These are phyloP conservation scores for Eospalax fontanierii DNA, from an alignment of 2,797 vertebrate genomes.

Conservation along the genomic window DNA sequence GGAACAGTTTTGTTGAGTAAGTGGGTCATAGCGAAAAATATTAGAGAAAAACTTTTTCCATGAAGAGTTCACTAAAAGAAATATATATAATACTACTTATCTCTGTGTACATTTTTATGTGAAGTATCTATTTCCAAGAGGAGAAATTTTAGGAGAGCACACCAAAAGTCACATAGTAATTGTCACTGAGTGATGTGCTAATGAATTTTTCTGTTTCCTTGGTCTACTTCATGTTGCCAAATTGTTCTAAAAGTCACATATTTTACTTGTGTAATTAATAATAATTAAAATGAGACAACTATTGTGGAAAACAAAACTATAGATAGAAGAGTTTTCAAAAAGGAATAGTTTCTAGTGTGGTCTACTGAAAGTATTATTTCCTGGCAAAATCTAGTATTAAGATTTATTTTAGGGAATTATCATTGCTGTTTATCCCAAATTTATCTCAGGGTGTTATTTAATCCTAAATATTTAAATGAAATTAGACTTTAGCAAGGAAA, in stretches of 20 bases:
- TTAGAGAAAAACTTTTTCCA: slow-evolving; percentile 41
- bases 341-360: slow-evolving; percentile 10
- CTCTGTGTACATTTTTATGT: background rate
- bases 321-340: slow-evolving; percentile 28
- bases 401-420: background rate
- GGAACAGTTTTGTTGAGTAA: background rate
- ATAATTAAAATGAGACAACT: slow-evolving; percentile 18
- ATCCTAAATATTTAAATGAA: slow-evolving; percentile 50
- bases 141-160: background rate
- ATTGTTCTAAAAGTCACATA: slow-evolving; percentile 46
- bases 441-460: background rate
- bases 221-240: background rate
- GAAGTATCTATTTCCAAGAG: background rate
- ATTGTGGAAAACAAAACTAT: background rate
- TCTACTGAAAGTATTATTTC: background rate
- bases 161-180: slow-evolving; percentile 7
- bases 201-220: slow-evolving; percentile 29
- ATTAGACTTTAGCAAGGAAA: slow-evolving; percentile 1
- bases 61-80: slow-evolving; percentile 22
- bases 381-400: slow-evolving; percentile 30
- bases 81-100: slow-evolving; percentile 3
- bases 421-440: background rate
- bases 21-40: too few species aligned
- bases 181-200: background rate
- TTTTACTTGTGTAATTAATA: slow-evolving; percentile 63